These are phyloP conservation scores for Conus betulinus DNA, from an alignment of 1,140 invertebrate genomes.

Conservation along the genomic window DNA sequence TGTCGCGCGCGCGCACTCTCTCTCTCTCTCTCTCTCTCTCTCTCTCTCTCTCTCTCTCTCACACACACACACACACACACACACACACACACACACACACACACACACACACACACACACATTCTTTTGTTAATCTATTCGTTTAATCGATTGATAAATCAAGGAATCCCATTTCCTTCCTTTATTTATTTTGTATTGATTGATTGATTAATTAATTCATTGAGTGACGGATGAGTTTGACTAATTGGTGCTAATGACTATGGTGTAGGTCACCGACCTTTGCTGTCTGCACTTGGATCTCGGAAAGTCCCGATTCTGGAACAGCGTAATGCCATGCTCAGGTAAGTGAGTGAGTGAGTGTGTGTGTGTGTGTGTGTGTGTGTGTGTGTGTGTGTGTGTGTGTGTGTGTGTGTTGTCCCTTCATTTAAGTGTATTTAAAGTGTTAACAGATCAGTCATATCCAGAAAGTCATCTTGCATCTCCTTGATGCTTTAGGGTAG, in stretches of 20 bases:
- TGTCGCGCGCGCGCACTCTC: no score
- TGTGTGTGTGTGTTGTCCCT: no score
- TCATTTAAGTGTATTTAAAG: no score
- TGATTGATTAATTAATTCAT: neutral
- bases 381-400: neutral
- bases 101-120: neutral
- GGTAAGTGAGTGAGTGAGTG: neutral
- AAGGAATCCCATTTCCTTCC: neutral
- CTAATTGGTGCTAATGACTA: neutral
- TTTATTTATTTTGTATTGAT: neutral
- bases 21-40: no score
- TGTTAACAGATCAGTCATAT: no score
- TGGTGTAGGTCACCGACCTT: neutral
- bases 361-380: neutral
- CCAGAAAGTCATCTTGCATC: no score
- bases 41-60: no score
- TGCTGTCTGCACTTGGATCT: neutral
- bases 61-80: no score
- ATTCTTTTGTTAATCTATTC: neutral
- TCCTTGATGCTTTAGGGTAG: no score
- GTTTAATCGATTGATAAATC: neutral
- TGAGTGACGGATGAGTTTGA: neutral
- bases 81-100: neutral
- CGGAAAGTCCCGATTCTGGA: neutral
- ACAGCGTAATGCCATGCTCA: neutral